Evolutionary conservation across 2,113 vertebrate species (phyloP), one percentile per base, ranked within the genome.

Genomic region (Sinocyclocheilus maitianheensis): DNA sequence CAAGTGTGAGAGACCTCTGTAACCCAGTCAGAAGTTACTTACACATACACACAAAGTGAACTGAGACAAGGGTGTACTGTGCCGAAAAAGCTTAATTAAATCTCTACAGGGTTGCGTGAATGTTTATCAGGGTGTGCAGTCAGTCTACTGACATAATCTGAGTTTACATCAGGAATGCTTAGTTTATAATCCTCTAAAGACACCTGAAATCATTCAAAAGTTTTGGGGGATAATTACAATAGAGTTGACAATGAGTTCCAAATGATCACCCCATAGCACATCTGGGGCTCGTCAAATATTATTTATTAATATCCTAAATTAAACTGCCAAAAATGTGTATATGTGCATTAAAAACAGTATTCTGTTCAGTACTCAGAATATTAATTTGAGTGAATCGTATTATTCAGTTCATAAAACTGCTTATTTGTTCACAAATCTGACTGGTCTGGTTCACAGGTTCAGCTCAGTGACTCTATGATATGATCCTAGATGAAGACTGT

Each of bases 151-250:
- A 46, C 78, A 48, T 26, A 62, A 65, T 24, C 37, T 16, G 22
- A 48, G 37, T 65, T 46, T 43, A 48, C 37, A 46, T 48, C 37
- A 46, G 60, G 40, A 9, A 48, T 12, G n/a, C 46, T 79, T 20
- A 46, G 60, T 16, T 67, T 67, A 81, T 48, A 30, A 48, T 30
- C 62, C 60, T 81, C 79, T 67, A 46, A 81, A 63, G 79, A 81
- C 60, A 65, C 60, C 4, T 30, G n/a, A 8, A 26, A 81, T 63
- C 13, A 26, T 65, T 46, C 37, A 16, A 30, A 67, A 67, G 40
- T 67, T 81, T 62, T 81, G 62, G 60, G n/a, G 79, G 13, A 43
- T 13, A 65, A 67, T 20, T 22, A 83, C 51, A 26, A 71, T 60
- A 48, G 48, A 72, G 43, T 75, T 85, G 40, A 83, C n/a, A 74